Conservation (phyloP, 2,888 invertebrate genomes). For the Phoenoteleia sp. region DNA sequence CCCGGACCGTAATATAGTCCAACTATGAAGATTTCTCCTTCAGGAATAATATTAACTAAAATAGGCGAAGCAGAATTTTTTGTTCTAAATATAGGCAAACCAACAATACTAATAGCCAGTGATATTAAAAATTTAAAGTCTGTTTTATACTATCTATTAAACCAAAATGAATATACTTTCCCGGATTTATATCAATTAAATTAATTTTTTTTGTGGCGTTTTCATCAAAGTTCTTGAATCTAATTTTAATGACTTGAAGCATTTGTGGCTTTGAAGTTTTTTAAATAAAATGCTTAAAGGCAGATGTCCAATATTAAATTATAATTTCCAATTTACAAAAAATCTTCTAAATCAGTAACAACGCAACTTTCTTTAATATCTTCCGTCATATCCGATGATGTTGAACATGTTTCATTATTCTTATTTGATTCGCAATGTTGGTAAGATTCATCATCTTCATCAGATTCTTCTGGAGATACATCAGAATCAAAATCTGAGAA, state of each 20-base stretch:
- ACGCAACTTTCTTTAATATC: neutral
- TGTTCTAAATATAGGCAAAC: conserved; percentile 69
- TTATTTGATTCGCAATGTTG: neutral
- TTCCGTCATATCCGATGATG: no score
- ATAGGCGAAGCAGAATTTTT: conserved; percentile 73
- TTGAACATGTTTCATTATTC: neutral
- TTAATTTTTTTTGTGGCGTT: conserved; percentile 8
- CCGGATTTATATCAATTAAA: neutral
- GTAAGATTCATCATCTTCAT: no score
- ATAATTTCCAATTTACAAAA: neutral
- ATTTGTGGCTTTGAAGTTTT: conserved; percentile 7
- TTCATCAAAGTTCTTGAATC: conserved; percentile 13
- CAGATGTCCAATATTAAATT: neutral
- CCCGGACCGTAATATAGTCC: conserved; percentile 72
- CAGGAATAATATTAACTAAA: conserved; percentile 60
- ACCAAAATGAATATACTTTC: conserved; percentile 34
- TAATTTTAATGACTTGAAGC: neutral
- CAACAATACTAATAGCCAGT: conserved; percentile 58
- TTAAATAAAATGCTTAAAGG: conserved; percentile 4
- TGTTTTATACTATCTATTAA: conserved; percentile 27
- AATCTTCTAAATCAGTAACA: neutral
- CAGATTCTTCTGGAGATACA: neutral
- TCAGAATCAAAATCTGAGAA: conserved; percentile 6
- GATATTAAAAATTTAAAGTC: neutral
- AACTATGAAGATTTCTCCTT: conserved; percentile 67